Conservation (phyloP, 2,888 invertebrate genomes). For the Abrostola triplasia region DNA sequence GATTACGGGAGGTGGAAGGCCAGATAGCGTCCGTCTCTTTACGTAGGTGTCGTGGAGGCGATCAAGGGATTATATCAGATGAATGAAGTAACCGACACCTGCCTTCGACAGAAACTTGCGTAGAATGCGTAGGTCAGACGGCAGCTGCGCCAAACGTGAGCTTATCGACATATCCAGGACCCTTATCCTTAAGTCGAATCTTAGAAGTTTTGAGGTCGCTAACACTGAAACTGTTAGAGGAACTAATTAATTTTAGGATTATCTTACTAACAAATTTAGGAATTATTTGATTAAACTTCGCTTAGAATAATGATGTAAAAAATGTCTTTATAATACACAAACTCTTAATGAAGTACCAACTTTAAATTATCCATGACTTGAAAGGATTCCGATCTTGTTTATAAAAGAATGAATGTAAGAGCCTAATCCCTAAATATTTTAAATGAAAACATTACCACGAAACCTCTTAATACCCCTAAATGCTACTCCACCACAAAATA, state of each 20-base stretch:
- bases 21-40: conserved; percentile 14
- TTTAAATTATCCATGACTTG: too few species aligned
- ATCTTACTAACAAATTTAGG: too few species aligned
- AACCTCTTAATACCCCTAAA: not conserved
- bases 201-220: not conserved
- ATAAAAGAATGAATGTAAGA: too few species aligned
- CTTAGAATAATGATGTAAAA: too few species aligned
- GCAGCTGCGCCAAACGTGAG: conserved; percentile 1
- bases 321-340: too few species aligned
- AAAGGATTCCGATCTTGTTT: too few species aligned
- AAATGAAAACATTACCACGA: too few species aligned
- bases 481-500: conserved; percentile 44
- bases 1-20: conserved; percentile 26
- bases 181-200: not conserved
- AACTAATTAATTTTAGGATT: not conserved
- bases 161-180: not conserved
- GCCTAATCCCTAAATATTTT: too few species aligned
- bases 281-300: too few species aligned
- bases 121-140: conserved; percentile 44
- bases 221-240: not conserved
- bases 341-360: too few species aligned
- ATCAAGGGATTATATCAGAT: conserved; percentile 36
- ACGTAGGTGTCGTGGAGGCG: conserved; percentile 16
- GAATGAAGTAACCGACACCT: conserved; percentile 49
- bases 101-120: conserved; percentile 17